Conservation (phyloP, 2,797 vertebrate genomes). For the Atherinosoma microstoma region DNA sequence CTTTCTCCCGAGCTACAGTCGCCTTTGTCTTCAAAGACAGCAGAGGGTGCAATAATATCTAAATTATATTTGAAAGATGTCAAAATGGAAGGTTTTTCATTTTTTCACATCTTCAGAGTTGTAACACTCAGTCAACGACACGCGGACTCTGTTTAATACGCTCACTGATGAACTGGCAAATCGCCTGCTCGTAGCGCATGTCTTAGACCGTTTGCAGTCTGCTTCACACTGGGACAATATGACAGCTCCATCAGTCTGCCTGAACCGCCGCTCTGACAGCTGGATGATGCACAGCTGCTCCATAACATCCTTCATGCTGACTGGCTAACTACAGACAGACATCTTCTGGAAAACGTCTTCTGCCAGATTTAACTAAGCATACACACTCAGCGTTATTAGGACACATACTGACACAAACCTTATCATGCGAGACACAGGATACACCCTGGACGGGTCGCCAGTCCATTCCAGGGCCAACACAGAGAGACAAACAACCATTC, state of each 20-base stretch:
- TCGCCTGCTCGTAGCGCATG: not conserved
- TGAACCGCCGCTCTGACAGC: slow-evolving; percentile 27
- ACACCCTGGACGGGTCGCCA: too few relatives aligned
- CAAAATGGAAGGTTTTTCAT: not conserved
- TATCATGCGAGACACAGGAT: too few relatives aligned
- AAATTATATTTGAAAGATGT: not conserved
- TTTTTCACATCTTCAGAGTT: not conserved
- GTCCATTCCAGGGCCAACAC: too few relatives aligned
- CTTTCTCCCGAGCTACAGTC: too few relatives aligned
- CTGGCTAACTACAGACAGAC: slow-evolving; percentile 19
- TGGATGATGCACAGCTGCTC: slow-evolving; percentile 42
- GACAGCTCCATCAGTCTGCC: slow-evolving; percentile 10
- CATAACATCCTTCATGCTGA: slow-evolving; percentile 20
- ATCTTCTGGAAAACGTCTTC: slow-evolving; percentile 7
- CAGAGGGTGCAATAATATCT: not conserved
- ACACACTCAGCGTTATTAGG: not conserved
- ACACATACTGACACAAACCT: not conserved
- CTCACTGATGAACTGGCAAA: not conserved
- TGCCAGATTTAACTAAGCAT: not conserved
- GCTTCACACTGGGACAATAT: not conserved
- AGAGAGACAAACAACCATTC: too few relatives aligned
- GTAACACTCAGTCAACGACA: not conserved
- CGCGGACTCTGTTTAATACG: not conserved
- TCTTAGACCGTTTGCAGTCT: not conserved
- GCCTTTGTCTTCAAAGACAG: not conserved